Evolutionary conservation across 2,888 invertebrate genomes (phyloP).

Genomic region (Drosophila prostipennis): DNA sequence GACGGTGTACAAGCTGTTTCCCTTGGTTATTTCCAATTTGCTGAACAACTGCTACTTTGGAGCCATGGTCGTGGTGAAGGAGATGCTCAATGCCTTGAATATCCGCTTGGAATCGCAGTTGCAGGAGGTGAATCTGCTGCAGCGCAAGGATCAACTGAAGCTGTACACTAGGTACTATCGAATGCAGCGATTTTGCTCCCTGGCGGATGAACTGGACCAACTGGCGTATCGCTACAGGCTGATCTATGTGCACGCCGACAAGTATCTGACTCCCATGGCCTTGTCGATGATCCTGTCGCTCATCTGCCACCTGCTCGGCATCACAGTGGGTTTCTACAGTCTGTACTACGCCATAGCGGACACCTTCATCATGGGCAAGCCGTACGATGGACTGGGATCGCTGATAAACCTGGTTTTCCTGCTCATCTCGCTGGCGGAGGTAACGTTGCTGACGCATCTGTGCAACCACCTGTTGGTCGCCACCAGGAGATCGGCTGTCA

Average conservation of each 20-base stretch:
- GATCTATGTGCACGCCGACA: constrained; percentile 55
- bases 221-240: constrained; percentile 64
- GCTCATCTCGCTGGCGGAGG: constrained; percentile 73
- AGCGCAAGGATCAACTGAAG: constrained; percentile 57
- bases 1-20: constrained; percentile 71
- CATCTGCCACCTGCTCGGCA: constrained; percentile 79
- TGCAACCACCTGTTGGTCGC: constrained; percentile 60
- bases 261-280: constrained; percentile 61
- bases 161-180: constrained; percentile 73
- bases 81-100: constrained; percentile 70
- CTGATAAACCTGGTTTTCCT: constrained; percentile 78
- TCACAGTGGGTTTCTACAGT: constrained; percentile 77
- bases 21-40: constrained; percentile 74
- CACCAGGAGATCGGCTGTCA: constrained; percentile 66
- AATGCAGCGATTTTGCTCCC: constrained; percentile 77
- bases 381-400: constrained; percentile 74
- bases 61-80: constrained; percentile 64
- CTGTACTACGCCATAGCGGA: constrained; percentile 80
- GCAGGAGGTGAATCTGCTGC: constrained; percentile 70
- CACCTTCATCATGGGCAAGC: constrained; percentile 66
- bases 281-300: constrained; percentile 75
- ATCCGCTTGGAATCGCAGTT: constrained; percentile 56
- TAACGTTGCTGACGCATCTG: constrained; percentile 65
- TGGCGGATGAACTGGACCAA: constrained; percentile 80
- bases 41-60: constrained; percentile 79